A percentile compares a stretch with the other conserved stretches of the same genome.
Conservation (phyloP, 2,797 vertebrate species). For the Coreius guichenoti region DNA sequence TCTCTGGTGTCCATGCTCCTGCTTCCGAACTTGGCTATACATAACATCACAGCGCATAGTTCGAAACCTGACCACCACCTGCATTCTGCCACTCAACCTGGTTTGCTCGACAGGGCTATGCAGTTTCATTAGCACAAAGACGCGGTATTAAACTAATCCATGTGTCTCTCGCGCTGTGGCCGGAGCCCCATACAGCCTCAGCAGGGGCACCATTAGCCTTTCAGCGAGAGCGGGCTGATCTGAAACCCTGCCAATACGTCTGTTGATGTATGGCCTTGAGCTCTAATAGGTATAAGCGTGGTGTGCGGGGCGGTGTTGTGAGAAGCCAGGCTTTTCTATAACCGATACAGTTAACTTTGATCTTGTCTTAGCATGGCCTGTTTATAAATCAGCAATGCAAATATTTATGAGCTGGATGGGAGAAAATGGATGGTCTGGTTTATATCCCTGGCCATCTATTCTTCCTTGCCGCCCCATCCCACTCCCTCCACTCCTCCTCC, state of each 20-base stretch:
- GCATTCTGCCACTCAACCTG: conserved; percentile 63
- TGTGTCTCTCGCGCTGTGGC: conserved; percentile 58
- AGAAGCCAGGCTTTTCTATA: conserved; percentile 75
- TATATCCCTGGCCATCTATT: conserved; percentile 70
- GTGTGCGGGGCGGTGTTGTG: conserved; percentile 66
- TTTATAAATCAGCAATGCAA: conserved; percentile 85
- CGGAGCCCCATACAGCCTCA: conserved; percentile 59
- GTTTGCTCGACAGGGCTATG: conserved; percentile 44
- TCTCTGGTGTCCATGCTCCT: conserved; percentile 55
- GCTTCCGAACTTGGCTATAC: conserved; percentile 49
- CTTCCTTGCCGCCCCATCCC: conserved; percentile 55
- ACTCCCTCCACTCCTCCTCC: conserved; percentile 52
- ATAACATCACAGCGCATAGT: conserved; percentile 61
- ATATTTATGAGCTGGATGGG: conserved; percentile 82
- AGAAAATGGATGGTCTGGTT: conserved; percentile 82
- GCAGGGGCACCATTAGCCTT: conserved; percentile 60
- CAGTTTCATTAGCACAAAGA: conserved; percentile 64
- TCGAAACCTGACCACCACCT: conserved; percentile 39
- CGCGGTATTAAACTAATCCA: conserved; percentile 67
- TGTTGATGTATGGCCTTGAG: conserved; percentile 71
- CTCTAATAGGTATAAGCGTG: conserved; percentile 73
- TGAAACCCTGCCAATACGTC: conserved; percentile 70
- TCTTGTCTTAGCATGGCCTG: conserved; percentile 74
- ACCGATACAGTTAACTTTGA: conserved; percentile 79
- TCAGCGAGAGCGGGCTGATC: conserved; percentile 66